Base-by-base conservation (phyloP, 2,797 vertebrate species). In the Leptodactylus fallax region DNA sequence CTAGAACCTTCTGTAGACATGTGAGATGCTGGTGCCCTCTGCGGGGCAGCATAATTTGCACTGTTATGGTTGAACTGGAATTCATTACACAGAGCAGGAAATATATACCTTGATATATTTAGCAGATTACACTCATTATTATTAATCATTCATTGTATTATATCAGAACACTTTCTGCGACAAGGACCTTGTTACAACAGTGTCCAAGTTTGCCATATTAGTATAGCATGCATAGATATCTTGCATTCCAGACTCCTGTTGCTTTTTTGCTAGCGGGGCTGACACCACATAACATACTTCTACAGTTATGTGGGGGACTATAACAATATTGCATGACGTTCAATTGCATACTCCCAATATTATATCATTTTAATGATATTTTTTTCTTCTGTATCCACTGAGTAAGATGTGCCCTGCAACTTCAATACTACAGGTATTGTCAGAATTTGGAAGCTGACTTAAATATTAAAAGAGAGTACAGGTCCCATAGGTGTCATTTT, bases 111-210 rank as follows among this genome's bases (percentile, higher is more conserved):
- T 92, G 89, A 88, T 82, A 0, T 91, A 71, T 88, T 90, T 91
- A 91, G 83, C 87, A 91, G 90, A 92, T 53, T 23, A 91, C 86
- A 82, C 91, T 74, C 53, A 61, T 72, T 88, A 61, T 72, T 88
- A 79, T 91, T 91, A 91, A 87, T 91, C 90, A 85, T 91, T 90
- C 91, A 92, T 91, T 49, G 90, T 92, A 89, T 92, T 93, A 91
- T 92, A 92, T 91, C 51, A 13, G 45, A 78, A 84, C 72, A 88
- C 47, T 58, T 85, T 61, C 55, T 36, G 45, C 71, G 82, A 85
- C 87, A 61, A 85, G 82, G 82, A 85, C 77, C n/a, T 88, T 85
- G 77, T 74, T 56, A 79, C 45, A 0, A 65, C 81, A 79, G 55
- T 58, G 81, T 78, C 82, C 36, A 53, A 72, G 76, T 88, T 85